Evolutionary conservation across 1,140 invertebrate genomes (phyloP).

Genomic region (Eupeodes corollae): DNA sequence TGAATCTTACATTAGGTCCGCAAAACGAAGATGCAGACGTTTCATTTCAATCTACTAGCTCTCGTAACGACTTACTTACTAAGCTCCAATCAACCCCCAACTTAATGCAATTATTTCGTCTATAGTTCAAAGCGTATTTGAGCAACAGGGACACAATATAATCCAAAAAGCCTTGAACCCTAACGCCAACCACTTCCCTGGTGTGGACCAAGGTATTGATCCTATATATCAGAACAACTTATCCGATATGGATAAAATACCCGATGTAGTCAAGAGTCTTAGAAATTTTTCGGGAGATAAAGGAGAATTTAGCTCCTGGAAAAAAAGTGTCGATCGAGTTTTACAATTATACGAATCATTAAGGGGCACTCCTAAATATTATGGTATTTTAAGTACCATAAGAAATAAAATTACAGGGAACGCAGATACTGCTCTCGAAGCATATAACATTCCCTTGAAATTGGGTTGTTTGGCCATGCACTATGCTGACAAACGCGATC

Average conservation of each 20-base stretch:
- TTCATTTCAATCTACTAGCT: no score
- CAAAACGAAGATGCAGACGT: no score
- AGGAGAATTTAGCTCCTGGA: no score
- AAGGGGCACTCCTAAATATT: slow-evolving; percentile 3
- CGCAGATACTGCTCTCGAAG: slow-evolving; percentile 1
- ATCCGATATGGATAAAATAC: background rate
- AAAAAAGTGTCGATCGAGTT: background rate
- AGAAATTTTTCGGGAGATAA: background rate
- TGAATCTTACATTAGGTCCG: no score
- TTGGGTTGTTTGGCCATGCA: background rate
- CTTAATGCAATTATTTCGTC: no score
- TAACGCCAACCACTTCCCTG: background rate
- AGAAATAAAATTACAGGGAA: slow-evolving; percentile 3
- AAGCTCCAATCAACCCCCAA: no score
- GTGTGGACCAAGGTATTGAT: background rate
- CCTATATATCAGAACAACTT: background rate
- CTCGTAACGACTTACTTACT: no score
- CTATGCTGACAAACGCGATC: background rate
- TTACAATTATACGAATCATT: slow-evolving; percentile 1
- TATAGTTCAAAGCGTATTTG: no score
- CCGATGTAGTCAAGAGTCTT: background rate
- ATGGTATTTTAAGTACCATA: slow-evolving; percentile 1
- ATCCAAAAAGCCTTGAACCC: no score
- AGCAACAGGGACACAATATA: no score
- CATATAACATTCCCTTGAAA: slow-evolving; percentile 3